A percentile compares a stretch with the other conserved stretches of the same genome.
These are phyloP conservation scores for Drosophila ficusphila DNA, from an alignment of 1,140 invertebrate genomes.

Conservation along the genomic window DNA sequence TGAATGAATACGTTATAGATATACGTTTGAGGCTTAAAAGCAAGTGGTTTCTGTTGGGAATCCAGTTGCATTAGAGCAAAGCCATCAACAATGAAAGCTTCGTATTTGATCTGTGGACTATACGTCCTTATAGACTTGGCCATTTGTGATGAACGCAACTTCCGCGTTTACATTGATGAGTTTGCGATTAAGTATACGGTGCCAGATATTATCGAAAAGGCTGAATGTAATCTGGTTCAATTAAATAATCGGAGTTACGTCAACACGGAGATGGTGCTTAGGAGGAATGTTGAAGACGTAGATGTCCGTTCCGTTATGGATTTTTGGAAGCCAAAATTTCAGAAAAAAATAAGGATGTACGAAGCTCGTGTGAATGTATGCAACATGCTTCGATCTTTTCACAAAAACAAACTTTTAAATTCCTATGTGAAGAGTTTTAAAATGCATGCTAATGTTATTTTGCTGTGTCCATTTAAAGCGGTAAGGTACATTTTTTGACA, in stretches of 20 bases:
- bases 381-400: constrained; percentile 9
- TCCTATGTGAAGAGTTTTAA: constrained; percentile 35
- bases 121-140: constrained; percentile 6
- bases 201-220: not conserved
- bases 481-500: not conserved
- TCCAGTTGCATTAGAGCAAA: constrained; percentile 7
- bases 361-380: constrained; percentile 35
- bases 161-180: constrained; percentile 26
- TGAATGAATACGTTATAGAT: not conserved
- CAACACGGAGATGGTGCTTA: constrained; percentile 18
- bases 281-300: constrained; percentile 8
- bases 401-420: constrained; percentile 37
- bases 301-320: constrained; percentile 27
- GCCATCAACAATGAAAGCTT: constrained; percentile 18
- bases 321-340: constrained; percentile 9
- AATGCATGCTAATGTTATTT: constrained; percentile 9
- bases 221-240: constrained; percentile 3
- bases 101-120: constrained; percentile 10
- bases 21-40: not conserved
- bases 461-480: constrained; percentile 42
- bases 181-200: constrained; percentile 16
- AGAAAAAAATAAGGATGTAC: constrained; percentile 28
- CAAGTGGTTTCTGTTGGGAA: not conserved
- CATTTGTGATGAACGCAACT: constrained; percentile 6
- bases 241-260: constrained; percentile 24